Conservation (phyloP, 2,797 vertebrate species). For the Tenualosa ilisha region DNA sequence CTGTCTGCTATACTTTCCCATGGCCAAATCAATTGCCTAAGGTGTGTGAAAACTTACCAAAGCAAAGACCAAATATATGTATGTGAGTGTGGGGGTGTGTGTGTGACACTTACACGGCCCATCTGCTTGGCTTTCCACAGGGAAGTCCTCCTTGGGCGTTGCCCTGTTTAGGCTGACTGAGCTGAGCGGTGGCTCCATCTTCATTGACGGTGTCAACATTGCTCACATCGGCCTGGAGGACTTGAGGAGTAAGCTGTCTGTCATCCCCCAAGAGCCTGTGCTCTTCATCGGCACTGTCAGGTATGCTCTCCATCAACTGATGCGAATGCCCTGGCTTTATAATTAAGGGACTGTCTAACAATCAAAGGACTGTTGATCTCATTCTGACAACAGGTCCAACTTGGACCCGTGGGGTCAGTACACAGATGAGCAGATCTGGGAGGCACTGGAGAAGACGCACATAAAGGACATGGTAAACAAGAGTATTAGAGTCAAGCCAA, state of each 20-base stretch:
- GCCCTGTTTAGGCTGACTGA: constrained; percentile 83
- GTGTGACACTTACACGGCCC: too few species aligned
- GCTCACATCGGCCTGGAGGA: constrained; percentile 77
- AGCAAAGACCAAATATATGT: too few species aligned
- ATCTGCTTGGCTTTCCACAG: constrained; percentile 57
- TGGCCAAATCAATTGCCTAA: not conserved
- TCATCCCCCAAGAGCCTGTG: constrained; percentile 87
- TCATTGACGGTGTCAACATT: constrained; percentile 79
- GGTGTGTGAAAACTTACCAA: too few species aligned
- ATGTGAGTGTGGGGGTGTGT: too few species aligned
- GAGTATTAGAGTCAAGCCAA: not conserved
- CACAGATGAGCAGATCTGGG: constrained; percentile 82
- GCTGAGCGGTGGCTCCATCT: constrained; percentile 76
- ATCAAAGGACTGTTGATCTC: not conserved
- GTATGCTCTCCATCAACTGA: constrained; percentile 61
- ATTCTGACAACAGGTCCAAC: constrained; percentile 73
- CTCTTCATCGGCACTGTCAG: constrained; percentile 85
- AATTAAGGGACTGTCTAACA: not conserved
- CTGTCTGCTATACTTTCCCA: not conserved
- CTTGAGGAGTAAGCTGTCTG: constrained; percentile 80
- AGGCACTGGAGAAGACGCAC: constrained; percentile 80
- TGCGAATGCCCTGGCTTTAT: not conserved
- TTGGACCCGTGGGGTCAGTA: constrained; percentile 80
- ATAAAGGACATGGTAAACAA: constrained; percentile 77
- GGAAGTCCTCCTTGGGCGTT: constrained; percentile 82